Evolutionary conservation across 2,888 invertebrate species (phyloP).

Genomic region (Petrophora chlorosata): DNA sequence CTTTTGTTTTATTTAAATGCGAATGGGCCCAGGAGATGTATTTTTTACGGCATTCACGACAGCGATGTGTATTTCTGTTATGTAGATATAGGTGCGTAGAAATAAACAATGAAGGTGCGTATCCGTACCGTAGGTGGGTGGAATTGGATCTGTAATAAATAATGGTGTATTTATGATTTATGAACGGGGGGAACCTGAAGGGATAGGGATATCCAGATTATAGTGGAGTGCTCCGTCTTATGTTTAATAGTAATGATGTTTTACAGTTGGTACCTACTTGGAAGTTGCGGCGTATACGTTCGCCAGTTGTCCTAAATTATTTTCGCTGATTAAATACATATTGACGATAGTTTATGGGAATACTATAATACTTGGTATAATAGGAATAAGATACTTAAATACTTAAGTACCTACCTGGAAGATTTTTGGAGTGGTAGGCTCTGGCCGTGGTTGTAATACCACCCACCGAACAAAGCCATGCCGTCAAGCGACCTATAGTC

Average conservation of each 20-base stretch:
- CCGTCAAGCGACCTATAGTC: too few species aligned
- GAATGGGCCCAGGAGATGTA: slow-evolving; percentile 66
- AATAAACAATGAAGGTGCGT: slow-evolving; percentile 65
- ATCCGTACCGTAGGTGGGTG: slow-evolving; percentile 73
- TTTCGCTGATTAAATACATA: too few species aligned
- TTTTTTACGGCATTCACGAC: slow-evolving; percentile 62
- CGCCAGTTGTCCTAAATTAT: too few species aligned
- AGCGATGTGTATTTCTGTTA: slow-evolving; percentile 50
- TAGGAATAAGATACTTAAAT: too few species aligned
- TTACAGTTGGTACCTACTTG: slow-evolving; percentile 15
- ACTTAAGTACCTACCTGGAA: too few species aligned
- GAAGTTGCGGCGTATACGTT: too few species aligned
- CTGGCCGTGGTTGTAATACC: too few species aligned
- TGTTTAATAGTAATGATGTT: slow-evolving; percentile 43
- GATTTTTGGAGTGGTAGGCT: too few species aligned
- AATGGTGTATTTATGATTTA: slow-evolving; percentile 79
- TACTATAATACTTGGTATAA: too few species aligned
- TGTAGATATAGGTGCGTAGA: slow-evolving; percentile 46
- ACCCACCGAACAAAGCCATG: too few species aligned
- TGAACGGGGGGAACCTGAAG: slow-evolving; percentile 44
- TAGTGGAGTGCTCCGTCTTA: slow-evolving; percentile 37
- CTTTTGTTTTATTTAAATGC: slow-evolving; percentile 82
- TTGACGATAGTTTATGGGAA: too few species aligned
- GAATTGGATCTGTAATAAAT: slow-evolving; percentile 80
- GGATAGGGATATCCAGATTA: slow-evolving; percentile 47